Evolutionary conservation across 2,888 invertebrate species (phyloP), one percentile per base, ranked within the genome.

Genomic region (Orthosia gothica): DNA sequence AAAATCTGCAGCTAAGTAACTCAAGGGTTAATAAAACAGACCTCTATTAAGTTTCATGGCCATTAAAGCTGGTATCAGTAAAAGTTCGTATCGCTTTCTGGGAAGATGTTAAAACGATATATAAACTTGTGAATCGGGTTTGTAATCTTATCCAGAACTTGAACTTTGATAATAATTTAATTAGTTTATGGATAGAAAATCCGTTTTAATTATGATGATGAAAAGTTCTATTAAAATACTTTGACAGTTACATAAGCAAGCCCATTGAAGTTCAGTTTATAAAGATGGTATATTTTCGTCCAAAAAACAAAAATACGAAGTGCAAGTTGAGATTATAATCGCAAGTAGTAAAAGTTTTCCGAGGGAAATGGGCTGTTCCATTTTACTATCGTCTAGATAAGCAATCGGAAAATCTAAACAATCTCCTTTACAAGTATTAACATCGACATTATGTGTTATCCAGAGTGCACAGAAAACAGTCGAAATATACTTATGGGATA

Each of bases 31-130:
- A 87, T 87, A 82, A 86, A 86, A 84, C 59, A 70, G 73, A 87
- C 85, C 88, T 88, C 85, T 87, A 88, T 88, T 81, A 87, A 82
- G 78, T 86, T 88, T 76, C 69, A 69, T 72, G 49, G 74, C 64
- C 63, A 70, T 86, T 77, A 83, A 87, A 74, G 40, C 70, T 66
- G 47, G 47, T 76, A 74, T 77, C 69, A 45, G 47, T 74, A 61
- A 45, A 74, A 75, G 26, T 75, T 66, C 47, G 40, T 78, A 74
- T 79, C 71, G 40, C 50, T 76, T 73, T 81, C 66, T 75, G 65
- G 74, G 64, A 80, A 83, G 76, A 83, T 81, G 68, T 61, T 73
- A 74, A 70, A 65, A 55, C 66, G 76, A 79, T 86, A 76, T 81
- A n/a, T n/a, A n/a, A n/a, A n/a, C 70, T 70, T 78, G 63, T 83